Base-by-base conservation (phyloP, 2,888 invertebrate species). In the Stramonita haemastoma region DNA sequence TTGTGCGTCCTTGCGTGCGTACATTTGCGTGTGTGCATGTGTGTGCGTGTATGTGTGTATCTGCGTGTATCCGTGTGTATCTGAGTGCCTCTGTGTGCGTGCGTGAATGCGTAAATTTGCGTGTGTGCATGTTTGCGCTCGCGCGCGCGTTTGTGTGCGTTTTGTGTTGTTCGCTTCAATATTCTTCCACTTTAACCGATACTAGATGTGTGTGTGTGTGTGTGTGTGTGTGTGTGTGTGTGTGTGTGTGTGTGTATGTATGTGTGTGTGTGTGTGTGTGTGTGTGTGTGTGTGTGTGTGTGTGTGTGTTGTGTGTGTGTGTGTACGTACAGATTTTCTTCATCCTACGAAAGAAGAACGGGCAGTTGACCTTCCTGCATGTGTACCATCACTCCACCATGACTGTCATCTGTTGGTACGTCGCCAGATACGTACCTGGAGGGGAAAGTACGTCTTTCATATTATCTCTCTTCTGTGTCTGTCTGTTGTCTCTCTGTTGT, bases 381-480 rank as follows among this genome's bases (percentile, higher is more conserved):
- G 92, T 95, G 0, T 95, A 94, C 87, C 95, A 95, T 83, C 95
- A 95, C 87, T 91, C 93, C 73, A 93, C 93, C 11, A 95, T 95
- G 95, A 60, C 93, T 22, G 81, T 94, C 22, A 93, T 94, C 89
- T 93, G 94, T 91, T 94, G 94, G 94, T 91, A 93, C 85, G 93
- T 93, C 56, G 93, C 93, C 60, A 93, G 92, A 89, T 94, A 93
- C 87, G 92, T 93, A 0, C 93, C 93, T 2, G 93, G 94, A 1
- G 94, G 94, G 86, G 93, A 94, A 88, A 92, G 93, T 94, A 90
- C 91, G 93, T 93, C 19, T n/a, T 0, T 29, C 73, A 26, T 66
- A 4, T 66, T n/a, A 4, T 66, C 66, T 26, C 57, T 73, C 34
- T 92, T 36, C 36, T 46, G 56, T 84, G 11, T 84, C 22, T n/a